These are phyloP conservation scores for Blennius ocellaris DNA, from an alignment of 2,113 vertebrate species.

Conservation along the genomic window DNA sequence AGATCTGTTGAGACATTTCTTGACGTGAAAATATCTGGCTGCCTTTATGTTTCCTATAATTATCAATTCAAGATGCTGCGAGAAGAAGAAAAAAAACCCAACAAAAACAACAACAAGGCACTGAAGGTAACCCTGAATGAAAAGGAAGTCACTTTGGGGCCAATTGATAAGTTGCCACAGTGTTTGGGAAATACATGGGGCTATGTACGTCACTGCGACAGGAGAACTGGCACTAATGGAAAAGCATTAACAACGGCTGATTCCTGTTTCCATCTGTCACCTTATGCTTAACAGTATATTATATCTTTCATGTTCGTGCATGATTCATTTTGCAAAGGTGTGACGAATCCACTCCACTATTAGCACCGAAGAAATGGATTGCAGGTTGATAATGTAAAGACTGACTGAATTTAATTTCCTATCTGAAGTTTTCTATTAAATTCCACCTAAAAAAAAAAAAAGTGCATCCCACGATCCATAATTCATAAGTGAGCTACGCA, in stretches of 20 bases:
- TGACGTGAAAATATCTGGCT: background rate
- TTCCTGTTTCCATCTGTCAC: conserved; percentile 73
- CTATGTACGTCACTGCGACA: conserved; percentile 67
- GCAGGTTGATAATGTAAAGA: conserved; percentile 29
- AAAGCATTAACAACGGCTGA: conserved; percentile 35
- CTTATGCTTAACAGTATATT: conserved; percentile 45
- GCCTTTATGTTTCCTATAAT: background rate
- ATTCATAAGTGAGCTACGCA: conserved; percentile 43
- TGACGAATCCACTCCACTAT: conserved; percentile 10
- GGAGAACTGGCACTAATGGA: conserved; percentile 60
- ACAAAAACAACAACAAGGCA: conserved; percentile 17
- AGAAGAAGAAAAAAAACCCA: background rate
- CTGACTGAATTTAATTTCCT: conserved; percentile 39
- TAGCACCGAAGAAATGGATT: conserved; percentile 13
- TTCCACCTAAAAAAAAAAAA: conserved; percentile 22
- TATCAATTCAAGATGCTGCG: background rate
- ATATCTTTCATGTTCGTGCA: conserved; percentile 39
- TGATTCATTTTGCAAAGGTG: conserved; percentile 34
- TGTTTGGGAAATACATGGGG: conserved; percentile 69
- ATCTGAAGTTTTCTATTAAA: conserved; percentile 52
- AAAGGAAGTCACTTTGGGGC: conserved; percentile 57
- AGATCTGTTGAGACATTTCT: conserved; percentile 45
- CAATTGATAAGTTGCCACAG: conserved; percentile 50
- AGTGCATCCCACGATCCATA: conserved; percentile 51
- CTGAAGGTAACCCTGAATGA: conserved; percentile 33